Percentiles rank a stretch among this genome's conserved stretches.
Conservation (phyloP, 2,113 vertebrate species). For the Pionites leucogaster region DNA sequence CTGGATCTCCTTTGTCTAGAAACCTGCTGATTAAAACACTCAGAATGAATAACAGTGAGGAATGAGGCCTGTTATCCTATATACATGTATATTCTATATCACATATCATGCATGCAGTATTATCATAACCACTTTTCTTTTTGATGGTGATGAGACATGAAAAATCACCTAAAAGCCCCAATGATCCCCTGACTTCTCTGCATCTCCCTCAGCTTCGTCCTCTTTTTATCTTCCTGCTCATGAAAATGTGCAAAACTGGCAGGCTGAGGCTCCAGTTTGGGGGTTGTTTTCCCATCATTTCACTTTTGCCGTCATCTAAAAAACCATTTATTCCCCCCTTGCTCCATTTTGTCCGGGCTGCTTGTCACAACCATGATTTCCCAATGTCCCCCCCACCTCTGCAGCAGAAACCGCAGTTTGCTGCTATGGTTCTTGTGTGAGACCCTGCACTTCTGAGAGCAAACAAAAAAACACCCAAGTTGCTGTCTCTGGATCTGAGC, state of each 20-base stretch:
- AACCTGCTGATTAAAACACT: not conserved
- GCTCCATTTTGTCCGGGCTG: not conserved
- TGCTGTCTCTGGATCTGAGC: not conserved
- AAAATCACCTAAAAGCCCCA: not conserved
- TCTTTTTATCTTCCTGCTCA: not conserved
- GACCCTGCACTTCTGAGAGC: not conserved
- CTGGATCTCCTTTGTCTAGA: not conserved
- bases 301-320: not conserved
- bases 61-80: not conserved
- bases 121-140: not conserved
- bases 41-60: not conserved
- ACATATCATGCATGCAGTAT: not conserved
- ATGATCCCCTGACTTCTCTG: not conserved
- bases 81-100: not conserved
- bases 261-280: not conserved
- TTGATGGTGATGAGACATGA: not conserved
- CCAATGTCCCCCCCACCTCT: not conserved
- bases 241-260: not conserved
- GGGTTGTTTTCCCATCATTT: not conserved
- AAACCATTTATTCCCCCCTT: not conserved
- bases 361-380: not conserved
- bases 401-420: not conserved
- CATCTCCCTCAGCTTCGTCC: not conserved
- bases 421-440: not conserved
- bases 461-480: not conserved